A percentile compares a stretch with the other conserved stretches of the same genome.
Conservation (phyloP, 53 echinoderm and acorn worm genomes). For the Mesocentrotus franciscanus region DNA sequence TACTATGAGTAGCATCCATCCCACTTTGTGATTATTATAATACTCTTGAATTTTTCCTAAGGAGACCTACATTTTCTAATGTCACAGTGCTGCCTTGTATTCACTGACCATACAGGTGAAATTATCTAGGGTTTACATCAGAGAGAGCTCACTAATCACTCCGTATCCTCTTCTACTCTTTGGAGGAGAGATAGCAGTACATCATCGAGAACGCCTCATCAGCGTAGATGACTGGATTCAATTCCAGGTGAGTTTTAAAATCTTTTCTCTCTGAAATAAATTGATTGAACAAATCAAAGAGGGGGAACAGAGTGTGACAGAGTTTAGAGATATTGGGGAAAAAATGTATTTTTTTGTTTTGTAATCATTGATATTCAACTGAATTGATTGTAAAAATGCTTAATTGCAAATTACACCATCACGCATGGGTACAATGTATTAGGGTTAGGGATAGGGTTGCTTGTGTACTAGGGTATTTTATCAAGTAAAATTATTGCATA, state of each 20-base stretch:
- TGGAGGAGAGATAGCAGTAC: constrained; percentile 88
- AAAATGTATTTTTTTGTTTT: too few relatives aligned
- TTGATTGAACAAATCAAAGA: not conserved
- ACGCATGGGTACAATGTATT: too few relatives aligned
- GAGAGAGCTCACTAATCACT: constrained; percentile 83
- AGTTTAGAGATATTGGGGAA: too few relatives aligned
- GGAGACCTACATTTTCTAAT: not conserved
- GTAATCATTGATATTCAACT: too few relatives aligned
- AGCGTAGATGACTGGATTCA: constrained; percentile 93
- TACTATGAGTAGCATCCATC: not conserved
- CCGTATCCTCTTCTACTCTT: constrained; percentile 89
- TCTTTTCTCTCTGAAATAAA: not conserved
- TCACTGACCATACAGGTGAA: constrained; percentile 75
- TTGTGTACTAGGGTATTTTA: too few relatives aligned
- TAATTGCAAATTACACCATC: too few relatives aligned
- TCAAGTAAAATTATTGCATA: not conserved
- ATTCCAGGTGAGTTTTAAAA: constrained; percentile 75
- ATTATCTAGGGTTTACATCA: constrained; percentile 81
- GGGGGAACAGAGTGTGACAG: too few relatives aligned
- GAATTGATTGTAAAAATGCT: too few relatives aligned
- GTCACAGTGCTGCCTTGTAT: not conserved
- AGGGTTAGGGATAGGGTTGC: too few relatives aligned
- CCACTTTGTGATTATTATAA: not conserved
- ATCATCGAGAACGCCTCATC: constrained; percentile 88
- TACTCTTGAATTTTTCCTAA: not conserved